These are phyloP conservation scores for Tauraco erythrolophus DNA, from an alignment of 2,113 vertebrate species.

Conservation along the genomic window DNA sequence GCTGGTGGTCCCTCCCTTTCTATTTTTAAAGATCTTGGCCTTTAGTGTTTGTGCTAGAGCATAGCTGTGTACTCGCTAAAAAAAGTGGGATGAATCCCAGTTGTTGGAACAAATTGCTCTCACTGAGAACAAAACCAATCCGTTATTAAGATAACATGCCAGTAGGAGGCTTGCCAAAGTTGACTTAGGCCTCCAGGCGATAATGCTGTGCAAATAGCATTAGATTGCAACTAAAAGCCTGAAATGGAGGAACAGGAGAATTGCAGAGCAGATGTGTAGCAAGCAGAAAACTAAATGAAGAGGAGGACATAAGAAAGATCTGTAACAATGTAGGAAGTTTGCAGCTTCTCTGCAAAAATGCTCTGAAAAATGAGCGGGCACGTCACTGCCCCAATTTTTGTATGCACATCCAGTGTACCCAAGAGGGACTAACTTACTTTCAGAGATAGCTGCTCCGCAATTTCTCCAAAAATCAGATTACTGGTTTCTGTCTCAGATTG, in stretches of 20 bases:
- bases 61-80: not conserved
- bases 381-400: not conserved
- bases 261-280: not conserved
- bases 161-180: conserved; percentile 41
- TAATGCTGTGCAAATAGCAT: conserved; percentile 44
- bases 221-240: conserved; percentile 41
- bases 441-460: not conserved
- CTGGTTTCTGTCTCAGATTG: not conserved
- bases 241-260: not conserved
- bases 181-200: not conserved
- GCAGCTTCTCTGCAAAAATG: not conserved
- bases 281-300: not conserved
- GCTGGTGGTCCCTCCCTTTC: not conserved
- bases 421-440: not conserved
- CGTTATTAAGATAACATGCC: conserved; percentile 36
- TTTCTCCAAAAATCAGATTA: not conserved
- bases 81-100: not conserved
- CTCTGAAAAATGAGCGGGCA: not conserved
- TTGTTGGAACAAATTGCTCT: conserved; percentile 56
- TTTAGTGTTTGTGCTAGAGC: not conserved
- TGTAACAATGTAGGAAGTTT: not conserved
- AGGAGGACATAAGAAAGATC: not conserved
- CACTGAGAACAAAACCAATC: conserved; percentile 1
- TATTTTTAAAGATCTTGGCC: conserved; percentile 17
- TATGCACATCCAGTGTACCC: not conserved